phyloP scores from a whole-genome alignment of 2,888 invertebrate species.

The Synanthedon tipuliformis region DNA sequence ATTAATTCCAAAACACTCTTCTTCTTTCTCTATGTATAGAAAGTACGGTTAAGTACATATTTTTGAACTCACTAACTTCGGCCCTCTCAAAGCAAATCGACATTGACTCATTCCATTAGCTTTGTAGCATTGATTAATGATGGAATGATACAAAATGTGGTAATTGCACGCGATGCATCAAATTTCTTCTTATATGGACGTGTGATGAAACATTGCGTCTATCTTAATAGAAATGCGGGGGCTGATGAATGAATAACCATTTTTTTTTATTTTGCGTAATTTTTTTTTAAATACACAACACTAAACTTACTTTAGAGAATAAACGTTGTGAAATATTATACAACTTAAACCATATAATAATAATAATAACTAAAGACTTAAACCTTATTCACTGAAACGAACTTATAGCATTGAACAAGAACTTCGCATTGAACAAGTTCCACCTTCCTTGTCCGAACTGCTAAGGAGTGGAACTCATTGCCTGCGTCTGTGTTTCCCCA shows the following conservation, averaged over 20 bases:
- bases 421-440: no score
- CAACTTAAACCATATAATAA: no score
- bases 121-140: not conserved
- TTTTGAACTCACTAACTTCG: not conserved
- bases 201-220: not conserved
- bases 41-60: not conserved
- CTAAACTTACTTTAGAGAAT: no score
- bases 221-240: not conserved
- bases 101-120: not conserved
- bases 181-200: not conserved
- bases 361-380: no score
- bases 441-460: no score
- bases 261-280: not conserved
- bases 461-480: no score
- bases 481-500: no score
- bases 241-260: not conserved
- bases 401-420: no score
- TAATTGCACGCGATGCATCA: slow-evolving; percentile 1
- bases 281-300: not conserved
- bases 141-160: not conserved
- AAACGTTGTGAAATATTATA: no score
- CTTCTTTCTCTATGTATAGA: not conserved
- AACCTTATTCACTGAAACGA: no score
- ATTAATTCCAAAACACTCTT: not conserved
- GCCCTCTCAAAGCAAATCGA: not conserved